Evolutionary conservation across 2,797 vertebrate genomes (phyloP).

Genomic region (Phrynocephalus guinanensis): DNA sequence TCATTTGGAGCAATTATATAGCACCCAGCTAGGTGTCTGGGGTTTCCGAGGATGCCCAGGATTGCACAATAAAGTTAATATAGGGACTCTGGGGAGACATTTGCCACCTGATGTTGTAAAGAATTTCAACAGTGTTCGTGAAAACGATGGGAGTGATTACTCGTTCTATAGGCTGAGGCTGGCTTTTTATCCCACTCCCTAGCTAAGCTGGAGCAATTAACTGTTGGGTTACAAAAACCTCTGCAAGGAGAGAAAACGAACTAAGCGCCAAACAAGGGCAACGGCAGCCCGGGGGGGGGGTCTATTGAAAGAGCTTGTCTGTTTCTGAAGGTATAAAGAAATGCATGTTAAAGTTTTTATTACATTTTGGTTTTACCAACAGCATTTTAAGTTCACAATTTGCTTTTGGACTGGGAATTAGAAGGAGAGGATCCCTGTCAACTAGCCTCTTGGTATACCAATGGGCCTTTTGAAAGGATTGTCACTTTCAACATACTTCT

Average conservation of each 20-base stretch:
- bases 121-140: constrained; percentile 43
- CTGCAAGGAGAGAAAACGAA: constrained; percentile 29
- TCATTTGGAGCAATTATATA: constrained; percentile 50
- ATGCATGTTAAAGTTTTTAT: neutral
- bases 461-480: neutral
- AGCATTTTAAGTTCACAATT: neutral
- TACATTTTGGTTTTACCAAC: neutral
- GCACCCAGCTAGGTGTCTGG: constrained; percentile 40
- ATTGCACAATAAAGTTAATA: constrained; percentile 52
- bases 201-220: constrained; percentile 49
- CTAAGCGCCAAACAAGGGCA: neutral
- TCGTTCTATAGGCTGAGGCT: constrained; percentile 10
- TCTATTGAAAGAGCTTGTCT: neutral
- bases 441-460: neutral
- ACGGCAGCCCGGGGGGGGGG: neutral
- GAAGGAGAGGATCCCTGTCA: neutral
- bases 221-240: constrained; percentile 4
- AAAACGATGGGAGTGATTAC: constrained; percentile 10
- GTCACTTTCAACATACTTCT: no score
- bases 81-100: constrained; percentile 6
- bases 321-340: neutral
- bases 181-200: constrained; percentile 38
- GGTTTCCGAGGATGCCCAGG: constrained; percentile 48
- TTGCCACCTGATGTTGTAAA: constrained; percentile 28
- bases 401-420: neutral